Percentiles rank a stretch among this genome's conserved stretches.
phyloP scores from a whole-genome alignment of 1,140 invertebrate species.

The Tetramorium parvispinum region DNA sequence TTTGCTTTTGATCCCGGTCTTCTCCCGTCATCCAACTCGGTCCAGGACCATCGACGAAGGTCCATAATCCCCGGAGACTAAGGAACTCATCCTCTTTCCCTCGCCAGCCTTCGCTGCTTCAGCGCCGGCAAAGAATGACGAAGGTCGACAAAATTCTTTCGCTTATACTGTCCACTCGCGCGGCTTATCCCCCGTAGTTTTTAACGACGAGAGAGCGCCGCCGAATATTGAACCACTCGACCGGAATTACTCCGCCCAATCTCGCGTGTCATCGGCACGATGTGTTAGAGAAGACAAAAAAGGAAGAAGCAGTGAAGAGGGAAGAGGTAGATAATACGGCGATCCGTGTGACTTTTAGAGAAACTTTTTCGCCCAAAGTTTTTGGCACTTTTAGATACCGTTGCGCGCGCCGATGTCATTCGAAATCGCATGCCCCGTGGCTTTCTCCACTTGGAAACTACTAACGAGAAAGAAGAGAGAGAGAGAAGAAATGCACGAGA shows the following conservation, averaged over 20 bases:
- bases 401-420: conserved; percentile 50
- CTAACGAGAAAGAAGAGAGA: conserved; percentile 48
- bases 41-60: conserved; percentile 52
- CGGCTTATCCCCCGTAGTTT: conserved; percentile 48
- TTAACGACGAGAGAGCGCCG: conserved; percentile 42
- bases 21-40: conserved; percentile 47
- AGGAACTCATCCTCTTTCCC: conserved; percentile 12
- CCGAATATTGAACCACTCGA: conserved; percentile 58
- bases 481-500: conserved; percentile 3
- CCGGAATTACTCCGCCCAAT: conserved; percentile 43
- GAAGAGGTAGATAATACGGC: conserved; percentile 28
- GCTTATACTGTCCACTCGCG: conserved; percentile 28
- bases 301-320: background rate
- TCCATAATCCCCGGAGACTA: conserved; percentile 69
- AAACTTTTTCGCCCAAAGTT: conserved; percentile 69
- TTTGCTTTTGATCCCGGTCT: conserved; percentile 55
- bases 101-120: conserved; percentile 30
- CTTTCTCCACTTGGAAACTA: conserved; percentile 58
- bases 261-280: conserved; percentile 23
- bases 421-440: conserved; percentile 10
- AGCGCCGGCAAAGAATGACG: conserved; percentile 32
- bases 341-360: conserved; percentile 60
- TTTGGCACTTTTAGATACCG: conserved; percentile 62
- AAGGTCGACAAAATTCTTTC: conserved; percentile 61
- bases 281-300: conserved; percentile 34